Evolutionary conservation across 2,113 vertebrate genomes (phyloP).

Genomic region (Accipiter virgatus): DNA sequence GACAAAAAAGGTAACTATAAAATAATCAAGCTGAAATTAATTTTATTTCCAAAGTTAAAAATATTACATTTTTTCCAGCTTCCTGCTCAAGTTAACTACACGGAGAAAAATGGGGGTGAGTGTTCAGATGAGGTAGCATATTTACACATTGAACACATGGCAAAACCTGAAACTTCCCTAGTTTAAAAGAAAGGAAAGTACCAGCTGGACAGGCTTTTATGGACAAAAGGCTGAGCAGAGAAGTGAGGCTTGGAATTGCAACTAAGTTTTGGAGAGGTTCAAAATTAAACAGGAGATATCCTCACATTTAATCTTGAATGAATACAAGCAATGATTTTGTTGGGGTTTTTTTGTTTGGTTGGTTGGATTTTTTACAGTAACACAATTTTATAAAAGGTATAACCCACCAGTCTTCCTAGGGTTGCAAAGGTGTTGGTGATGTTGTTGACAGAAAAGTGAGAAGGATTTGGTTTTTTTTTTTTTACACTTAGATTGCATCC

Average conservation of each 20-base stretch:
- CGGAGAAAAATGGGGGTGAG: not conserved
- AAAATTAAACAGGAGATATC: not conserved
- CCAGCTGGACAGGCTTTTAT: not conserved
- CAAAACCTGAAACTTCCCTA: not conserved
- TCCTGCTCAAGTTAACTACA: not conserved
- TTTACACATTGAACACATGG: not conserved
- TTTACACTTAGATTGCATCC: not conserved
- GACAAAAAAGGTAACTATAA: not conserved
- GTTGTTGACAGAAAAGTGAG: not conserved
- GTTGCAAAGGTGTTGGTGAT: not conserved
- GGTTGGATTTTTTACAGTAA: not conserved
- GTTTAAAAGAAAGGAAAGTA: not conserved
- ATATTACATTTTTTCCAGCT: not conserved
- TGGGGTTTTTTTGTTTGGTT: fast-evolving
- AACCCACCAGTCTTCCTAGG: not conserved
- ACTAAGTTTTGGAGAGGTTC: not conserved
- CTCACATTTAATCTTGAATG: not conserved
- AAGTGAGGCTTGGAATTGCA: not conserved
- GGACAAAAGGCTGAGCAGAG: not conserved
- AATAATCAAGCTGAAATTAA: not conserved
- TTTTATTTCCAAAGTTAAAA: not conserved
- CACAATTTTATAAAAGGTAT: not conserved
- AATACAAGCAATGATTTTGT: not conserved
- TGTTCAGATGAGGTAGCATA: not conserved
- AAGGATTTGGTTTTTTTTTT: not conserved